A percentile compares a stretch with the other conserved stretches of the same genome.
These are phyloP conservation scores for Trachurus trachurus DNA, from an alignment of 2,797 vertebrate species.

Conservation along the genomic window DNA sequence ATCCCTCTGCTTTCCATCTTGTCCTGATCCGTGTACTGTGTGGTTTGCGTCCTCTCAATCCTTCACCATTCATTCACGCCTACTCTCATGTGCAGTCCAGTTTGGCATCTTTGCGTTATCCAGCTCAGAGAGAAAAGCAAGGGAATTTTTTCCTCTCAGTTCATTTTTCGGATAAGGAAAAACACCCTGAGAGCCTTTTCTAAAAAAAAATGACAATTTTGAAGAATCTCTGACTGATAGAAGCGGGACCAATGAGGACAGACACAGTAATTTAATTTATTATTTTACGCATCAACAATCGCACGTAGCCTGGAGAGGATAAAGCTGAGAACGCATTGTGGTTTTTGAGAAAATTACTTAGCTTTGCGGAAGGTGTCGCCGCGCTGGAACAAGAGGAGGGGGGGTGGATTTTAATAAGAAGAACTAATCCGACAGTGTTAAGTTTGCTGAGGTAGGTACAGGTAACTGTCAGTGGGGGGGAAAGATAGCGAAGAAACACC, in stretches of 20 bases:
- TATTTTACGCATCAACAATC: slow-evolving; percentile 82
- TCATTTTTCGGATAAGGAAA: slow-evolving; percentile 22
- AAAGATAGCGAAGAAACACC: slow-evolving; percentile 42
- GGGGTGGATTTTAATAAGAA: slow-evolving; percentile 22
- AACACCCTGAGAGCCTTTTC: slow-evolving; percentile 15
- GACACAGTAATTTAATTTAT: slow-evolving; percentile 66
- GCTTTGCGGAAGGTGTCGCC: slow-evolving; percentile 57
- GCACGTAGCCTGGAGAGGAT: slow-evolving; percentile 67
- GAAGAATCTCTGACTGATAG: slow-evolving; percentile 49
- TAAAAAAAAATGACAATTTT: slow-evolving; percentile 28
- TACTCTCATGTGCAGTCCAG: slow-evolving; percentile 74
- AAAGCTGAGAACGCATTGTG: slow-evolving; percentile 55
- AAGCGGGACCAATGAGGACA: slow-evolving; percentile 49
- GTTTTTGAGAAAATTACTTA: slow-evolving; percentile 38
- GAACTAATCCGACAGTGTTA: slow-evolving; percentile 68
- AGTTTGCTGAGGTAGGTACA: slow-evolving; percentile 70
- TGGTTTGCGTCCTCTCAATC: slow-evolving; percentile 65
- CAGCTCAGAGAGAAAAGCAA: slow-evolving; percentile 52
- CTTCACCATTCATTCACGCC: slow-evolving; percentile 79
- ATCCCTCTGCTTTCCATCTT: slow-evolving; percentile 73
- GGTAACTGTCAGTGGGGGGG: slow-evolving; percentile 38
- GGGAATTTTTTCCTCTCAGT: slow-evolving; percentile 18
- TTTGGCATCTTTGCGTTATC: slow-evolving; percentile 65
- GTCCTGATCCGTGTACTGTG: slow-evolving; percentile 67
- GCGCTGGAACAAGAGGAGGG: slow-evolving; percentile 19